Evolutionary conservation across 2,797 vertebrate species (phyloP).

Genomic region (Notamacropus eugenii): DNA sequence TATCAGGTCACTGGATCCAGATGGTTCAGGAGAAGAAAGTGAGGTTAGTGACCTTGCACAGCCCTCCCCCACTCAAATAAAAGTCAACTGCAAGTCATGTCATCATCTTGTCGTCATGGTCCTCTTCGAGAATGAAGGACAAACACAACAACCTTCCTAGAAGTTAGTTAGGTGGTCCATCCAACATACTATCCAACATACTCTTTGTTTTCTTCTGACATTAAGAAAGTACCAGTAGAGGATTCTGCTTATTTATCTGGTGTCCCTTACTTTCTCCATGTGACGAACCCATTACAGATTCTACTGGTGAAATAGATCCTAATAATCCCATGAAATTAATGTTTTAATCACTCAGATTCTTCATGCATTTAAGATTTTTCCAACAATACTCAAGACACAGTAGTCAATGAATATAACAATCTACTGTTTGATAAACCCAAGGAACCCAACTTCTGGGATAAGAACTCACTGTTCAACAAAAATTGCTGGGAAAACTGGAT

Average conservation of each 20-base stretch:
- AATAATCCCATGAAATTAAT: neutral
- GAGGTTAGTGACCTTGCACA: too few species aligned
- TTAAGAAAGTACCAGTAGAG: neutral
- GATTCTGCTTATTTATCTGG: neutral
- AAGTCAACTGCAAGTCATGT: too few species aligned
- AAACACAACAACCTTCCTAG: neutral
- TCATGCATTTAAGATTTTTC: constrained; percentile 61
- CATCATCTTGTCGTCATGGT: too few species aligned
- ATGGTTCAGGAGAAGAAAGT: too few species aligned
- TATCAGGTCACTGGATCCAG: too few species aligned
- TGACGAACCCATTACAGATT: neutral
- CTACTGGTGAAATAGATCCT: neutral
- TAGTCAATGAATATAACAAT: too few species aligned
- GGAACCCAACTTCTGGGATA: too few species aligned
- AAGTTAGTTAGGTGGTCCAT: neutral
- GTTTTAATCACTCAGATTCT: constrained; percentile 29
- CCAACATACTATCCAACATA: neutral
- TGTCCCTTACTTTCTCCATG: neutral
- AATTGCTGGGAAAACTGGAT: too few species aligned
- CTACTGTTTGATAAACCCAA: too few species aligned
- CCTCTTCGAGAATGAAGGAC: too few species aligned
- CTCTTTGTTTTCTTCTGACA: neutral
- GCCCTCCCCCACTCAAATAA: too few species aligned
- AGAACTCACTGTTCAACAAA: too few species aligned
- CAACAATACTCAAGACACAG: neutral